Percentiles rank a stretch among this genome's conserved stretches.
phyloP scores from a whole-genome alignment of 2,888 invertebrate genomes.

The Drosophila lacicola region DNA sequence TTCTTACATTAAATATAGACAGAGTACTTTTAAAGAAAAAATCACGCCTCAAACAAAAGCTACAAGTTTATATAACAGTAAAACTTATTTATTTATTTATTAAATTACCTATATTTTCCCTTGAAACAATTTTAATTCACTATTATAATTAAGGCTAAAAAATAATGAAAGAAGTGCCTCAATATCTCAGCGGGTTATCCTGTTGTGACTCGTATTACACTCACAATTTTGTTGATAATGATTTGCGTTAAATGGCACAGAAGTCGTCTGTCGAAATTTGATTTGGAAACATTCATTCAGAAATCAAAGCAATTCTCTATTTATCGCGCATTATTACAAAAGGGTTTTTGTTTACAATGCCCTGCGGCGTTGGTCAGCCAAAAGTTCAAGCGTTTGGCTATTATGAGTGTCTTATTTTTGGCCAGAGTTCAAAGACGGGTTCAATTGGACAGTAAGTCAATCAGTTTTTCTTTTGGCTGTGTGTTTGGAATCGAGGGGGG shows the following conservation, averaged over 20 bases:
- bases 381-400: constrained; percentile 44
- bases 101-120: too few relatives aligned
- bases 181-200: constrained; percentile 12
- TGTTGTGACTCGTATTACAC: constrained; percentile 10
- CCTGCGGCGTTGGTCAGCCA: constrained; percentile 38
- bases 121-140: too few relatives aligned
- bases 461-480: constrained; percentile 9
- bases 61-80: too few relatives aligned
- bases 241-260: constrained; percentile 11
- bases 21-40: too few relatives aligned
- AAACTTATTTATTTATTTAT: too few relatives aligned
- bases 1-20: too few relatives aligned
- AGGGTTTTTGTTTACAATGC: constrained; percentile 37
- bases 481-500: neutral
- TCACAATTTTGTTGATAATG: neutral
- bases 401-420: constrained; percentile 25
- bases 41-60: too few relatives aligned
- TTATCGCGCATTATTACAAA: constrained; percentile 28
- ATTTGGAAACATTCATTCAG: constrained; percentile 34
- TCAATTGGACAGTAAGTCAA: constrained; percentile 47
- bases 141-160: too few relatives aligned
- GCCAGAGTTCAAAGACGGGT: constrained; percentile 43
- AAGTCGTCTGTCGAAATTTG: constrained; percentile 5
- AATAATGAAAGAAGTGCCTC: neutral
- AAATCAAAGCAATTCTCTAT: constrained; percentile 33